Percentiles rank a stretch among this genome's conserved stretches.
Conservation (phyloP, 2,113 vertebrate species). For the Microcebus tavaratra region DNA sequence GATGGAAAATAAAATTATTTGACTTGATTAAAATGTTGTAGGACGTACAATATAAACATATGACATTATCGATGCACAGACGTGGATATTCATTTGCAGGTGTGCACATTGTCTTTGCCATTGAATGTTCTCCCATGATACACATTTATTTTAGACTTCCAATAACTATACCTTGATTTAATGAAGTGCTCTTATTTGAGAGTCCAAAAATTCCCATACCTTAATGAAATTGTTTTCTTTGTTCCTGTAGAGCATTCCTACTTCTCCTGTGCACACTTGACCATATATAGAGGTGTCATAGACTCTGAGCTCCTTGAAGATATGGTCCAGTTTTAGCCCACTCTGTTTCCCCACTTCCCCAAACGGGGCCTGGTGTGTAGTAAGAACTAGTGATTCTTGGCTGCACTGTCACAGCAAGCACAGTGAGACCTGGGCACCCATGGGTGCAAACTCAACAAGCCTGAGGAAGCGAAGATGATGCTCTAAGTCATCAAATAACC, state of each 20-base stretch:
- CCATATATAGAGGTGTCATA: accelerated
- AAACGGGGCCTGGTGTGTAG: background rate
- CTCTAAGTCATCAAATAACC: too few relatives aligned
- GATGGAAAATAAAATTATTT: background rate
- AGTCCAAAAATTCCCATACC: background rate
- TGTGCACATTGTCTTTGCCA: accelerated
- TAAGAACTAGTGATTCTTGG: accelerated
- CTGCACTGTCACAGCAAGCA: accelerated
- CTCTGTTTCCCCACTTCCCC: accelerated
- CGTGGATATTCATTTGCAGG: accelerated
- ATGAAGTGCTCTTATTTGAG: background rate
- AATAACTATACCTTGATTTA: background rate
- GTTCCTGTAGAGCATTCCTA: background rate
- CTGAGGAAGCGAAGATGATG: background rate
- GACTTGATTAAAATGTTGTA: background rate
- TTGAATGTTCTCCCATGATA: background rate
- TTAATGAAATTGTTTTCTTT: background rate
- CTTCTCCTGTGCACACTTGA: accelerated
- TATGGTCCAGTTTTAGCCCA: background rate
- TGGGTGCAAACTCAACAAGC: too few relatives aligned
- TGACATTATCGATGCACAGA: too few relatives aligned
- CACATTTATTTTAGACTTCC: background rate
- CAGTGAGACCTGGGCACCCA: background rate
- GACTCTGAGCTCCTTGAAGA: too few relatives aligned
- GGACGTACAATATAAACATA: accelerated